These are phyloP conservation scores for Bombus confusus DNA, from an alignment of 1,140 invertebrate genomes.

Conservation along the genomic window DNA sequence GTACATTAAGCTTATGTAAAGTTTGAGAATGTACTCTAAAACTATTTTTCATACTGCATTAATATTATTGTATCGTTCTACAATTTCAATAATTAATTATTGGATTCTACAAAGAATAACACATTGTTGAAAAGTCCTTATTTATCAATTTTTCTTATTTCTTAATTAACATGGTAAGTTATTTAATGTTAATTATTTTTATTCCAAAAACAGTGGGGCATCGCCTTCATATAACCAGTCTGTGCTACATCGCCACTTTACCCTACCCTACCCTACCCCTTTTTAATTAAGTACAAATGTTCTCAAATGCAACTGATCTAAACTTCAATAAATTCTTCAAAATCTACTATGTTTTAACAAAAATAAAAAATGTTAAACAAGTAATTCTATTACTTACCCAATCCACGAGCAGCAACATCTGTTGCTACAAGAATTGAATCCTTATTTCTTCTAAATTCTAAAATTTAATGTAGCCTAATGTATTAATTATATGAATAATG, in stretches of 20 bases:
- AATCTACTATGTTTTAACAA: conserved; percentile 19
- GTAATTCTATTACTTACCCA: conserved; percentile 89
- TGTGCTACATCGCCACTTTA: conserved; percentile 82
- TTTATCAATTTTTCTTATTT: background rate
- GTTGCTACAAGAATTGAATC: conserved; percentile 97
- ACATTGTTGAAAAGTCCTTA: background rate
- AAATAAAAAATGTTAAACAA: conserved; percentile 4
- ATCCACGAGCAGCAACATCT: conserved; percentile 97
- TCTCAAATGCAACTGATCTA: conserved; percentile 35
- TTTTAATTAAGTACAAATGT: conserved; percentile 21
- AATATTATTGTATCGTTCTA: conserved; percentile 2
- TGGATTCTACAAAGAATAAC: background rate
- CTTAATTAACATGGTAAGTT: conserved; percentile 4
- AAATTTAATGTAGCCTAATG: conserved; percentile 45
- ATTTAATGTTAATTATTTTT: conserved; percentile 30
- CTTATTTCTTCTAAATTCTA: conserved; percentile 96
- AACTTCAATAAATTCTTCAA: conserved; percentile 25
- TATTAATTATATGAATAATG: conserved; percentile 30
- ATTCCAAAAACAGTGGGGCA: conserved; percentile 74
- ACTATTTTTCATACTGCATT: background rate
- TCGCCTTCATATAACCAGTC: conserved; percentile 82
- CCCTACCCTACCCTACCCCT: conserved; percentile 47
- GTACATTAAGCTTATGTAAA: conserved; percentile 59
- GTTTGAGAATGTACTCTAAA: conserved; percentile 58
- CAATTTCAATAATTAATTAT: background rate